Percentiles rank a stretch among this genome's conserved stretches.
Conservation (phyloP, 2,888 invertebrate species). For the Amiota minor region DNA sequence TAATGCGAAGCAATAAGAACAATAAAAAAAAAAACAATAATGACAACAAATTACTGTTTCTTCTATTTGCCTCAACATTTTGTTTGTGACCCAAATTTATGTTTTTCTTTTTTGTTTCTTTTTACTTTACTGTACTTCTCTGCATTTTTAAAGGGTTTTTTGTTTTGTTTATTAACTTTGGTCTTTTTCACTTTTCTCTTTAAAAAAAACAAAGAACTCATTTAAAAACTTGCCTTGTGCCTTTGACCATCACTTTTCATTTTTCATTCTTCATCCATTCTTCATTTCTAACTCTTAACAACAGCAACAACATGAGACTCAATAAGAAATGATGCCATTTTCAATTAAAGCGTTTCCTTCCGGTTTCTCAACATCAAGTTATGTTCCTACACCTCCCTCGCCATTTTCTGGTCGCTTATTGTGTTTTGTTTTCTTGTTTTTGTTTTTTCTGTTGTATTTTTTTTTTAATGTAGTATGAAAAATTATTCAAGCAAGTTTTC, state of each 20-base stretch:
- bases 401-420: conserved; percentile 4
- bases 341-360: conserved; percentile 12
- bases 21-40: neutral
- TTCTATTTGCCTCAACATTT: neutral
- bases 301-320: no score
- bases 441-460: neutral
- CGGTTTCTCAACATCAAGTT: neutral
- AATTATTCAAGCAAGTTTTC: conserved; percentile 1
- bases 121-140: neutral
- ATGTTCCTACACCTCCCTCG: neutral
- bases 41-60: neutral
- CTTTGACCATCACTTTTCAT: no score
- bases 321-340: conserved; percentile 12
- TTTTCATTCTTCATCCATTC: no score
- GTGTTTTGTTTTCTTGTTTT: neutral
- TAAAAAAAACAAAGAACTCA: neutral
- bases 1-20: neutral
- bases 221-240: no score
- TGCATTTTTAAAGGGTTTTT: conserved; percentile 1
- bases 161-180: neutral
- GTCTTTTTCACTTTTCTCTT: neutral
- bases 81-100: conserved; percentile 12
- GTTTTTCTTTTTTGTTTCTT: neutral
- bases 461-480: conserved; percentile 7
- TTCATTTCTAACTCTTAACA: no score